Percentiles rank a stretch among this genome's conserved stretches.
Conservation (phyloP, 2,113 vertebrate genomes). For the Hirundichthys speculiger region DNA sequence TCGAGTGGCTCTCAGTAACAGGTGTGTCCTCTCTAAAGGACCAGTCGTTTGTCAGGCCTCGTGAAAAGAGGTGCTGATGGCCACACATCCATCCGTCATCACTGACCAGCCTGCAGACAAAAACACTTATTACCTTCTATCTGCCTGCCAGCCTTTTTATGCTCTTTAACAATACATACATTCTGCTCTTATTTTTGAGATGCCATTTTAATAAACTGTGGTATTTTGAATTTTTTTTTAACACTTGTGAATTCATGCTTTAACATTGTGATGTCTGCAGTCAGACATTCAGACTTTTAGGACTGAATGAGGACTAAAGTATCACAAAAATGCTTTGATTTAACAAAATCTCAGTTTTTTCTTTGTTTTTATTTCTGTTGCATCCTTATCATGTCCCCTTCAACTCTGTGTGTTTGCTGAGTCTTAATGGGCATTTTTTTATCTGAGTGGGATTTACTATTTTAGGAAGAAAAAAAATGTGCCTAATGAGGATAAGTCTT, state of each 20-base stretch:
- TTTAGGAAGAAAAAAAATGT: too few relatives aligned
- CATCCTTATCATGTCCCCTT: neutral
- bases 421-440: too few relatives aligned
- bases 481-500: too few relatives aligned
- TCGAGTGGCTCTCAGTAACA: conserved; percentile 61
- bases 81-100: conserved; percentile 23
- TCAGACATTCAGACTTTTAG: too few relatives aligned
- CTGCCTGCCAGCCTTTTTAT: neutral
- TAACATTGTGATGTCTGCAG: neutral
- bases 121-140: neutral
- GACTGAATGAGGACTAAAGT: too few relatives aligned
- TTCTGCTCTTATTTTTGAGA: neutral
- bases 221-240: neutral
- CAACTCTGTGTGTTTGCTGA: neutral
- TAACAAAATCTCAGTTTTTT: too few relatives aligned
- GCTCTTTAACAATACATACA: neutral
- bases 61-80: conserved; percentile 43
- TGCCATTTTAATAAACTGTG: neutral
- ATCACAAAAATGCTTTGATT: too few relatives aligned
- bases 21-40: conserved; percentile 60
- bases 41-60: conserved; percentile 42
- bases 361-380: neutral
- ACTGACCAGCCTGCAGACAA: conserved; percentile 12
- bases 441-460: too few relatives aligned
- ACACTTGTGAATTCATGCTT: neutral